Conservation (phyloP, 2,888 invertebrate genomes). For the Pogonocherus hispidulus region DNA sequence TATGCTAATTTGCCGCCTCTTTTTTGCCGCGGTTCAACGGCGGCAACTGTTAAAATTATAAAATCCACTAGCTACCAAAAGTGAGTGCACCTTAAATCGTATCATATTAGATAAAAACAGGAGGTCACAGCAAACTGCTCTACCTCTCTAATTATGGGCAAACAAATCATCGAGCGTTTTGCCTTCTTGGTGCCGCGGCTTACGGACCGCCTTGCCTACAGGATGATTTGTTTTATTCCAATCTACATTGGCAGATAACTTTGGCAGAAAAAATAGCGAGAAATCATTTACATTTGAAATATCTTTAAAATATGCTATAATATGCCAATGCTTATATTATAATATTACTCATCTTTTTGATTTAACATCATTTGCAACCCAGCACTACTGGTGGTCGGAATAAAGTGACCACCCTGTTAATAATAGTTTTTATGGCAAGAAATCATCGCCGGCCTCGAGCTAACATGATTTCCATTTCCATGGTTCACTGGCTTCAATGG, state of each 20-base stretch:
- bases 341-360: no score
- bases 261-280: no score
- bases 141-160: constrained; percentile 40
- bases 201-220: constrained; percentile 9
- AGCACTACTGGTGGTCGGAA: no score
- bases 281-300: no score
- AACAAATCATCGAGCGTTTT: constrained; percentile 41
- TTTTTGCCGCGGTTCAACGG: constrained; percentile 19
- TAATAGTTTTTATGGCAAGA: not conserved
- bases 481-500: constrained; percentile 1
- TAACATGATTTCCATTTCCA: constrained; percentile 1
- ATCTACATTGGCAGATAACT: no score
- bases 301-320: no score
- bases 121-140: constrained; percentile 41
- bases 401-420: not conserved
- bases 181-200: constrained; percentile 16
- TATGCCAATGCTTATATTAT: no score
- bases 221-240: constrained; percentile 19
- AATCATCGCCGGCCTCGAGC: not conserved
- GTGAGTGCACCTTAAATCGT: constrained; percentile 37
- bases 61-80: no score
- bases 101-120: constrained; percentile 43
- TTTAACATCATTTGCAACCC: no score
- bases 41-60: constrained; percentile 31
- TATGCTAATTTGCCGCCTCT: constrained; percentile 48